These are phyloP conservation scores for Popillia japonica DNA, from an alignment of 1,140 invertebrate genomes.

Conservation along the genomic window DNA sequence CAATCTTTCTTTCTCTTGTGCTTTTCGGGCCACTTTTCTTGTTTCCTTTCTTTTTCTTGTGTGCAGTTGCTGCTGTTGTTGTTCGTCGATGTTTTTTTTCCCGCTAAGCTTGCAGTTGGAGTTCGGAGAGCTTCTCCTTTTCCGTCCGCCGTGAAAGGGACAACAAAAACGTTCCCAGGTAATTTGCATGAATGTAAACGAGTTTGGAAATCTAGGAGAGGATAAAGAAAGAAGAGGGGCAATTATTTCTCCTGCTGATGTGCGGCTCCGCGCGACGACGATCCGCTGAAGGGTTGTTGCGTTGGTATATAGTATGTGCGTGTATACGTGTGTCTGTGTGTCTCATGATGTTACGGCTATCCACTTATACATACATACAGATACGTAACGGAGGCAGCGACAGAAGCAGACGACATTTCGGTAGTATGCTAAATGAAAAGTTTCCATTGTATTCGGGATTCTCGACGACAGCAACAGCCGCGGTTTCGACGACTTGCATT, in stretches of 20 bases:
- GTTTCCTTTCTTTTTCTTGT: background rate
- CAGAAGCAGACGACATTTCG: slow-evolving; percentile 31
- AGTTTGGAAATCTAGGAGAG: slow-evolving; percentile 7
- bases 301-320: background rate
- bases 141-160: slow-evolving; percentile 1
- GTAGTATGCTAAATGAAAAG: slow-evolving; percentile 56
- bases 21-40: background rate
- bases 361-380: too few species aligned
- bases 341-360: background rate
- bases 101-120: background rate
- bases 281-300: background rate
- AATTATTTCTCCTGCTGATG: slow-evolving; percentile 6
- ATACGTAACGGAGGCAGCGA: background rate
- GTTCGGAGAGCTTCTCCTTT: background rate
- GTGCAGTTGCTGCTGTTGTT: background rate
- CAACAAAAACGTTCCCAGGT: slow-evolving; percentile 18
- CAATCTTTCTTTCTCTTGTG: background rate
- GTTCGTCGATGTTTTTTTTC: slow-evolving; percentile 3
- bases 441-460: slow-evolving; percentile 58
- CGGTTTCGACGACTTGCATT: slow-evolving; percentile 33
- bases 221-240: slow-evolving; percentile 5
- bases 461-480: slow-evolving; percentile 36
- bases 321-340: background rate
- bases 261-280: background rate
- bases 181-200: slow-evolving; percentile 35